phyloP scores from a whole-genome alignment of 2,797 vertebrate species.

The Peromyscus attwateri region DNA sequence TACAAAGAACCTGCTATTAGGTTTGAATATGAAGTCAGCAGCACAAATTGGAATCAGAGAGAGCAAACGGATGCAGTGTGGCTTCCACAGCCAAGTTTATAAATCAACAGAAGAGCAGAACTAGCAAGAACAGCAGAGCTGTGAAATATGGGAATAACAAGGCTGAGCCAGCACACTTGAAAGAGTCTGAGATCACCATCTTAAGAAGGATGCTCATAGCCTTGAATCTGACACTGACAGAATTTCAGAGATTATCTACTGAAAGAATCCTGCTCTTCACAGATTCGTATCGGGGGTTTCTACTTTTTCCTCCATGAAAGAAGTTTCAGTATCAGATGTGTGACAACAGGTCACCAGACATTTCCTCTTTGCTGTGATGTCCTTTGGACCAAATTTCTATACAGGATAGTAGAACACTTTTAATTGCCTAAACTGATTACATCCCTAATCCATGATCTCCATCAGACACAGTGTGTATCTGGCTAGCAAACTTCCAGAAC shows the following conservation, averaged over 20 bases:
- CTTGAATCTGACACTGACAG: neutral
- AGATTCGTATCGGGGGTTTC: neutral
- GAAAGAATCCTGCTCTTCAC: neutral
- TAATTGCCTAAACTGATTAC: neutral
- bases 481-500: constrained; percentile 5
- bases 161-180: neutral
- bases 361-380: neutral
- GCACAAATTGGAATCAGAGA: neutral
- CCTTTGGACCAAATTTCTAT: neutral
- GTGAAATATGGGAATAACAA: neutral
- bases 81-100: neutral
- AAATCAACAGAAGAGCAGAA: neutral
- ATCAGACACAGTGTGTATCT: neutral
- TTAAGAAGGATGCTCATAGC: neutral
- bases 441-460: neutral
- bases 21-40: neutral
- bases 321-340: neutral
- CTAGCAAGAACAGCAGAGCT: neutral
- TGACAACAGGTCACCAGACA: neutral
- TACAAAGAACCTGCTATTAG: neutral
- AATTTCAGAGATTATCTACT: neutral
- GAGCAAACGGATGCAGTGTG: neutral
- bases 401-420: neutral
- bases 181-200: neutral
- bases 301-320: neutral